A percentile compares a stretch with the other conserved stretches of the same genome.
phyloP scores from a whole-genome alignment of 2,888 invertebrate species.

The Nycteola revayana region DNA sequence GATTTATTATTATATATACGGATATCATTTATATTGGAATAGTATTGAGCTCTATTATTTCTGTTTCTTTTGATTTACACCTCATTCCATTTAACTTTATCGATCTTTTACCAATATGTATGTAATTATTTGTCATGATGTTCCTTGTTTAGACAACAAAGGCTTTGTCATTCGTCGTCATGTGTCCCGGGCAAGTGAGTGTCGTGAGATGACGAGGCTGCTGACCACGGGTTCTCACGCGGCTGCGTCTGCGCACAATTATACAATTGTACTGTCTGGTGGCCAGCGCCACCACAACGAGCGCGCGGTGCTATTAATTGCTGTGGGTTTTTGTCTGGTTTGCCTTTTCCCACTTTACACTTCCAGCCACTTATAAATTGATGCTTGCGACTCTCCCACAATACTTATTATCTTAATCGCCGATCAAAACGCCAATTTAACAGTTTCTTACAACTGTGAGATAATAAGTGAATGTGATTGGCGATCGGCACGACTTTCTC shows the following conservation, averaged over 20 bases:
- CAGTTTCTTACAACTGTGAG: slow-evolving; percentile 23
- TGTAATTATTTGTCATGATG: no score
- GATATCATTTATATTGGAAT: no score
- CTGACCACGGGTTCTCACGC: slow-evolving; percentile 20
- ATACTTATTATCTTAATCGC: slow-evolving; percentile 31
- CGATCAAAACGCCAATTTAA: slow-evolving; percentile 34
- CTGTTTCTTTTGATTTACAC: no score
- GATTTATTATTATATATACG: no score
- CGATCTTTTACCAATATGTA: no score
- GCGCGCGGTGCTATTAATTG: slow-evolving; percentile 28
- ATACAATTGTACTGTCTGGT: slow-evolving; percentile 55
- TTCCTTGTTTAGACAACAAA: no score
- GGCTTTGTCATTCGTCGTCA: no score
- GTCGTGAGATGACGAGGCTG: slow-evolving; percentile 1
- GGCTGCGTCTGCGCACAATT: slow-evolving; percentile 52
- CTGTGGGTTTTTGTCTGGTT: slow-evolving; percentile 31
- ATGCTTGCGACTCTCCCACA: slow-evolving; percentile 26
- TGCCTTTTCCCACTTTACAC: slow-evolving; percentile 26
- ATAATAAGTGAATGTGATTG: slow-evolving; percentile 22
- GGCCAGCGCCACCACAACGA: slow-evolving; percentile 5
- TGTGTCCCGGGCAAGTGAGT: not conserved
- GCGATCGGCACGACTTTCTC: slow-evolving; percentile 16
- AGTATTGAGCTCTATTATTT: no score
- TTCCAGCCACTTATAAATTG: slow-evolving; percentile 24
- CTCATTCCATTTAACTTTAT: no score